Evolutionary conservation across 1,140 invertebrate species (phyloP).

Genomic region (Pseudomyrmex concolor): DNA sequence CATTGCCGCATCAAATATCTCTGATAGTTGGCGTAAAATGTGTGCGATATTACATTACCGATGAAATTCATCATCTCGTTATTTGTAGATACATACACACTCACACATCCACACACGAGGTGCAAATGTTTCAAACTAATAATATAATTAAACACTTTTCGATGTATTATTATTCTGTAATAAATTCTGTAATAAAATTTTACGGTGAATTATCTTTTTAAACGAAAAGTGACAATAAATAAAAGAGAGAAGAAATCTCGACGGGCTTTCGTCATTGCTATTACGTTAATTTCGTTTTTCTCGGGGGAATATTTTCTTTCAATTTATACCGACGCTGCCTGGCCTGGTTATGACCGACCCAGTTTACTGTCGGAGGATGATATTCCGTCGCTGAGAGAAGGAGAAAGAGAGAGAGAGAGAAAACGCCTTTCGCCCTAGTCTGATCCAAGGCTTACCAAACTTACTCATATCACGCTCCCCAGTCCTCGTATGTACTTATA

Average conservation of each 20-base stretch:
- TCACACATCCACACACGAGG: neutral
- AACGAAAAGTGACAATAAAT: constrained; percentile 15
- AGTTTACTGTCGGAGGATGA: constrained; percentile 36
- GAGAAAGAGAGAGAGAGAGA: too few species aligned
- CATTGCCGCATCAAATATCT: too few species aligned
- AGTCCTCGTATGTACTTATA: constrained; percentile 39
- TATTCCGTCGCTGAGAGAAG: constrained; percentile 32
- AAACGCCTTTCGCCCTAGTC: constrained; percentile 53
- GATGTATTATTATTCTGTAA: neutral
- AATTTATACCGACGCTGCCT: constrained; percentile 48
- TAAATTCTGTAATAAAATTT: neutral
- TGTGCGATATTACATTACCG: neutral
- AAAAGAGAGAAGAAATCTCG: constrained; percentile 16
- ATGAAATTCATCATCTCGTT: neutral
- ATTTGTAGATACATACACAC: neutral
- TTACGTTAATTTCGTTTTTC: constrained; percentile 50
- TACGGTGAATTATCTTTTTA: neutral
- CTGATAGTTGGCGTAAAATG: constrained; percentile 13
- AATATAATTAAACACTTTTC: neutral
- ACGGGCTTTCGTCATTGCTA: constrained; percentile 1
- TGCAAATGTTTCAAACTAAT: constrained; percentile 1
- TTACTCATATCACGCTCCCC: constrained; percentile 56
- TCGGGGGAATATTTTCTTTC: constrained; percentile 50
- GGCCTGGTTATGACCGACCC: constrained; percentile 34
- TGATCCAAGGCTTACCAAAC: constrained; percentile 68